A percentile compares a stretch with the other conserved stretches of the same genome.
Evolutionary conservation across 2,888 invertebrate genomes (phyloP).

Genomic region (Hypena proboscidalis): DNA sequence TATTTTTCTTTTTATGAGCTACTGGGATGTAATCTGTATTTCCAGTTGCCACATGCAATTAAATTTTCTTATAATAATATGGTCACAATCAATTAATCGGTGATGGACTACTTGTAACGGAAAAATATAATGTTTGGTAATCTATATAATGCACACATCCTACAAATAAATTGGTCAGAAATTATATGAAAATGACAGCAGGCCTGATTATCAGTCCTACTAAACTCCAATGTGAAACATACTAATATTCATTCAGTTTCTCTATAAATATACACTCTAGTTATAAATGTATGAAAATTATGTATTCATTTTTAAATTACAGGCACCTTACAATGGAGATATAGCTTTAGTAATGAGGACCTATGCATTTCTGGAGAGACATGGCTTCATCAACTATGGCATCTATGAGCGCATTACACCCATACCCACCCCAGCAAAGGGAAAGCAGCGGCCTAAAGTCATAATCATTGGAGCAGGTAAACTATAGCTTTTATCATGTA

Average conservation of each 20-base stretch:
- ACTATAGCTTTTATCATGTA: neutral
- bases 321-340: constrained; percentile 97
- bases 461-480: constrained; percentile 89
- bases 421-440: constrained; percentile 82
- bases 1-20: too few relatives aligned
- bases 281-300: too few relatives aligned
- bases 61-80: neutral
- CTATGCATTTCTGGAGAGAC: constrained; percentile 96
- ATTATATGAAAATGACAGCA: too few relatives aligned
- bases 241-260: constrained; percentile 4
- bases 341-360: constrained; percentile 92
- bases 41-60: too few relatives aligned
- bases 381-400: constrained; percentile 99
- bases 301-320: constrained; percentile 45
- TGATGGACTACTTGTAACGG: too few relatives aligned
- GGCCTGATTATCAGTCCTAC: too few relatives aligned
- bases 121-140: too few relatives aligned
- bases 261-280: constrained; percentile 9
- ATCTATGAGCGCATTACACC: constrained; percentile 95
- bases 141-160: too few relatives aligned
- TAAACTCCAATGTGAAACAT: too few relatives aligned
- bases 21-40: too few relatives aligned
- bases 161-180: too few relatives aligned
- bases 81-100: too few relatives aligned
- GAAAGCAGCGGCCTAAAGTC: constrained; percentile 88